Conservation (phyloP, 2,888 invertebrate species). For the Hydrotaea cyrtoneurina region DNA sequence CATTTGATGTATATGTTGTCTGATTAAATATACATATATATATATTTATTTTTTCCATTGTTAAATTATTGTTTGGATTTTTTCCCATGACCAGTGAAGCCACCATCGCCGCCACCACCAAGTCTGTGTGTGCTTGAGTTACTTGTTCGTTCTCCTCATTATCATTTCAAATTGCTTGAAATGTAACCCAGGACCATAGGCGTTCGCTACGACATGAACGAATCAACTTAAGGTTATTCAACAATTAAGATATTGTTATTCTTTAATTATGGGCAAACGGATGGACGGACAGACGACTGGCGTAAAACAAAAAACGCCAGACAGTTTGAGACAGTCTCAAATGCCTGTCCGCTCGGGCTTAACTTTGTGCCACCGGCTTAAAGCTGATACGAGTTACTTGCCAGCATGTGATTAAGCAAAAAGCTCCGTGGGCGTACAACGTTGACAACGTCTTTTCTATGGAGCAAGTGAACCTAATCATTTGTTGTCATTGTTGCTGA, state of each 20-base stretch:
- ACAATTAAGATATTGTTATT: conserved; percentile 40
- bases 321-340: background rate
- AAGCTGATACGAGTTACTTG: conserved; percentile 6
- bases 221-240: conserved; percentile 42
- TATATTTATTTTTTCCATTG: background rate
- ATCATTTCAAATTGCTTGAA: conserved; percentile 24
- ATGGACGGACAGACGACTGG: background rate
- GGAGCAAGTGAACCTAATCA: conserved; percentile 20
- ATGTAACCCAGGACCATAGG: conserved; percentile 13
- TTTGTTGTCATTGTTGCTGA: conserved; percentile 10
- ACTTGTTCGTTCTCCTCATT: conserved; percentile 26
- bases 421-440: conserved; percentile 24
- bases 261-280: conserved; percentile 8
- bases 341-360: background rate
- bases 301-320: background rate
- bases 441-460: conserved; percentile 8
- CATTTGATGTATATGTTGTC: no score
- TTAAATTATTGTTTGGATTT: background rate
- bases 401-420: background rate
- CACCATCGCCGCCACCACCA: conserved; percentile 8
- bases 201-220: conserved; percentile 3
- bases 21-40: background rate
- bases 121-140: background rate
- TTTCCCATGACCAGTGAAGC: conserved; percentile 28
- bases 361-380: background rate